phyloP scores from a whole-genome alignment of 2,113 vertebrate species.

The Hydrochoerus hydrochaeris region DNA sequence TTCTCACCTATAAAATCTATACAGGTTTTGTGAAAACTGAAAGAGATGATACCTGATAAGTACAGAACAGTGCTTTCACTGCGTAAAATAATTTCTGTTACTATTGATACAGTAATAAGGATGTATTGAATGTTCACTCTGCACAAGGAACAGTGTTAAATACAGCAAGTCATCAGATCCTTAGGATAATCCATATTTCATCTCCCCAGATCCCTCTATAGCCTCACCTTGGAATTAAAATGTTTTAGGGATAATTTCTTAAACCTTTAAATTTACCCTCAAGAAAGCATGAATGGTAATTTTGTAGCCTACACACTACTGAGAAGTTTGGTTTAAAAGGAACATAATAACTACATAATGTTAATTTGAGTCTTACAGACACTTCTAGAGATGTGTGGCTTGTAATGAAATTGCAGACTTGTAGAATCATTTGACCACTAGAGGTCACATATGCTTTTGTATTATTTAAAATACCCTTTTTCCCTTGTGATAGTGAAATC shows the following conservation, averaged over 20 bases:
- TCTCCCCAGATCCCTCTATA: neutral
- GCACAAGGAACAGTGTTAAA: neutral
- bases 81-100: slow-evolving; percentile 28
- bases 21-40: neutral
- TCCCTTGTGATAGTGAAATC: neutral
- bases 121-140: neutral
- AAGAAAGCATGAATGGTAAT: slow-evolving; percentile 14
- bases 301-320: neutral
- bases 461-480: slow-evolving; percentile 7
- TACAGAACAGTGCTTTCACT: neutral
- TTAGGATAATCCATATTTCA: neutral
- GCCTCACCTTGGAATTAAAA: neutral
- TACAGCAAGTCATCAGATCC: neutral
- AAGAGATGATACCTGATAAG: neutral
- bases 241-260: slow-evolving; percentile 33
- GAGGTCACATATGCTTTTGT: slow-evolving; percentile 66
- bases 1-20: neutral
- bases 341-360: neutral
- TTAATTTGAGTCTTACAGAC: slow-evolving; percentile 36
- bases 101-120: neutral
- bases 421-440: slow-evolving; percentile 60
- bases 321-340: slow-evolving; percentile 24
- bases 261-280: neutral
- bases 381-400: neutral
- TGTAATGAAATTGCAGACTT: slow-evolving; percentile 19